Base-by-base conservation (phyloP, 2,888 invertebrate genomes). In the Melieria omissa region DNA sequence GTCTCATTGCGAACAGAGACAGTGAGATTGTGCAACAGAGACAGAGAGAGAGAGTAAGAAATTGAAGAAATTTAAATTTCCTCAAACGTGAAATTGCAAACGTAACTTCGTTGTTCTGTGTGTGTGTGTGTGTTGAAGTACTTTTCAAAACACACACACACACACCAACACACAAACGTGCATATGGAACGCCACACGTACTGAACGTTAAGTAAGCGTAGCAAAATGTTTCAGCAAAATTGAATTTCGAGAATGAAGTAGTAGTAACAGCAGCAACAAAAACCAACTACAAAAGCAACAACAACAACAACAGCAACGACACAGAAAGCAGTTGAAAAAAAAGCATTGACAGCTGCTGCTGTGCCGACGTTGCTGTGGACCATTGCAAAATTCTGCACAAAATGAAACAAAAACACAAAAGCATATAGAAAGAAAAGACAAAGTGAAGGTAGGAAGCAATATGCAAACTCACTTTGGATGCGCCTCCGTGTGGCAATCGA, bases 401-500 rank as follows among this genome's bases (percentile, higher is more conserved):
- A 29, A 29, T 29, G 29, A 29, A 29, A 29, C 29, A 29, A 29
- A 29, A 29, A 29, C 29, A 29, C 29, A 29, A 29, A 29, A 29
- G 29, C 29, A 29, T 29, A 29, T 1, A 29, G 29, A 29, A 29
- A 29, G 29, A 29, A 29, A 29, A 29, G 29, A 29, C 29, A 29
- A 29, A 29, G 29, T 29, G 29, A 29, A 73, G 67, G n/a, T 16
- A 75, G n/a, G n/a, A n/a, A 60, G 49, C 29, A 55, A 70, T 55
- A 71, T 70, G 64, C 74, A 73, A 75, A 82, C 86, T 86, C 82
- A 87, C 87, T 87, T 87, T 77, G 96, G 96, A 88, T 95, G 94
- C 66, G 96, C 96, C 86, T 97, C 97, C 29, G 96, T 95, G 86
- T 95, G 95, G 86, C 97, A 97, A 89, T 96, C 96, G 82, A 97